phyloP scores from a whole-genome alignment of 1,140 invertebrate species.

The Eriocheir sinensis region DNA sequence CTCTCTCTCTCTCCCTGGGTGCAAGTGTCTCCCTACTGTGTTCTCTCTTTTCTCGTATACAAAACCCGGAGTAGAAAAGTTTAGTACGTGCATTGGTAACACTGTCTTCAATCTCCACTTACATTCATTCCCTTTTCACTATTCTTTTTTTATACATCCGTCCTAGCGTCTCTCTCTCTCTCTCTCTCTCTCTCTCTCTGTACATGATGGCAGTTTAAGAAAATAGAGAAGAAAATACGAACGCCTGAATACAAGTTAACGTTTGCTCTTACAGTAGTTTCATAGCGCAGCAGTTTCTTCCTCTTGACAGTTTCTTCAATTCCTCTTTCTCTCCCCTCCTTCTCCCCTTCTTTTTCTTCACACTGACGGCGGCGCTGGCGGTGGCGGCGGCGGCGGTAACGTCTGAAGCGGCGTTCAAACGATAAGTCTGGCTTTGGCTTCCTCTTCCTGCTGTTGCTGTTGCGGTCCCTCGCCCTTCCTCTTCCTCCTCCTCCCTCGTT shows the following conservation, averaged over 20 bases:
- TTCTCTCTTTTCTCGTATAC: background rate
- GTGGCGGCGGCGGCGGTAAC: background rate
- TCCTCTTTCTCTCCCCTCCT: background rate
- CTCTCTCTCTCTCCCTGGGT: background rate
- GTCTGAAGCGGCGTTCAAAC: slow-evolving; percentile 30
- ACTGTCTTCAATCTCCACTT: background rate
- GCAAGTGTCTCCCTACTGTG: background rate
- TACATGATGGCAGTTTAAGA: background rate
- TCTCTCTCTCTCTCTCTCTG: slow-evolving; percentile 9
- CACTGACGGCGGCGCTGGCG: background rate
- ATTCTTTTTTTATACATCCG: background rate
- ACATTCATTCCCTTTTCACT: background rate
- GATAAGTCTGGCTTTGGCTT: slow-evolving; percentile 67
- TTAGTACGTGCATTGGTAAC: background rate
- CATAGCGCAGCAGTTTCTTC: background rate
- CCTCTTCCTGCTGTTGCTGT: slow-evolving; percentile 44
- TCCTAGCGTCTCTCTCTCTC: background rate
- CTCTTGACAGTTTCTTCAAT: background rate
- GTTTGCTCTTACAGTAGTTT: background rate
- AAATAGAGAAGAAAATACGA: slow-evolving; percentile 23
- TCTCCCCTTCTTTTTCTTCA: background rate
- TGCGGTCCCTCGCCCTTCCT: slow-evolving; percentile 23
- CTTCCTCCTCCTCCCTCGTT: slow-evolving; percentile 7
- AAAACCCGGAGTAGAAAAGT: background rate
- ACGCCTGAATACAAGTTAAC: background rate